Evolutionary conservation across 2,888 invertebrate genomes (phyloP).

Genomic region (Ophraella communa): DNA sequence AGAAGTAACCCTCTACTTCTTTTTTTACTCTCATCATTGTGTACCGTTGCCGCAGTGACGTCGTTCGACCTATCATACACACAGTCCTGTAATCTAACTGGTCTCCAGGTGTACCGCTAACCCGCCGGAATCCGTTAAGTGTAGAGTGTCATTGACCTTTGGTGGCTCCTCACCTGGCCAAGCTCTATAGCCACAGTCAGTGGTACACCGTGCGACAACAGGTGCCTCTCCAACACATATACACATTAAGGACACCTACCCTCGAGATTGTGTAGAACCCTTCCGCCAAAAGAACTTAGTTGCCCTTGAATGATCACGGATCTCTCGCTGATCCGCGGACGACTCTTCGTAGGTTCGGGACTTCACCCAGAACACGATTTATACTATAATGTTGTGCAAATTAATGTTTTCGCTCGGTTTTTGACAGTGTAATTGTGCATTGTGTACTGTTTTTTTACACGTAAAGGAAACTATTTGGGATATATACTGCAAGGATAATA

Average conservation of each 20-base stretch:
- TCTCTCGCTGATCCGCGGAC: neutral
- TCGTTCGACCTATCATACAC: slow-evolving; percentile 52
- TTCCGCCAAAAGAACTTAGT: neutral
- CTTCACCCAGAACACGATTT: neutral
- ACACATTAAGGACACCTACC: slow-evolving; percentile 13
- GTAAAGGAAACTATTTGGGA: neutral
- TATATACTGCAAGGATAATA: neutral
- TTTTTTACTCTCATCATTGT: slow-evolving; percentile 28
- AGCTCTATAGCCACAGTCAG: slow-evolving; percentile 54
- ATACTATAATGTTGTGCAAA: neutral
- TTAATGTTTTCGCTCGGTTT: neutral
- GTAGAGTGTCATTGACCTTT: slow-evolving; percentile 59
- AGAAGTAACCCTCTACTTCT: slow-evolving; percentile 32
- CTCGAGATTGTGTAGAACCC: neutral
- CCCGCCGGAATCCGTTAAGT: slow-evolving; percentile 55
- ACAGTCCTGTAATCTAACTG: slow-evolving; percentile 61
- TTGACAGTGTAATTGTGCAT: neutral
- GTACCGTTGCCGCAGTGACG: slow-evolving; percentile 43
- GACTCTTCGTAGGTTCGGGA: neutral
- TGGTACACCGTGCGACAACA: slow-evolving; percentile 58
- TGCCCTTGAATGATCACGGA: slow-evolving; percentile 2
- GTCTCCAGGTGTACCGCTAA: slow-evolving; percentile 58
- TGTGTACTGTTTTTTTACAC: neutral
- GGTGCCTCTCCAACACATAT: slow-evolving; percentile 49
- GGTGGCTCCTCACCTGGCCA: slow-evolving; percentile 59